Evolutionary conservation across 2,888 invertebrate species (phyloP).

Genomic region (Euplagia quadripunctaria): DNA sequence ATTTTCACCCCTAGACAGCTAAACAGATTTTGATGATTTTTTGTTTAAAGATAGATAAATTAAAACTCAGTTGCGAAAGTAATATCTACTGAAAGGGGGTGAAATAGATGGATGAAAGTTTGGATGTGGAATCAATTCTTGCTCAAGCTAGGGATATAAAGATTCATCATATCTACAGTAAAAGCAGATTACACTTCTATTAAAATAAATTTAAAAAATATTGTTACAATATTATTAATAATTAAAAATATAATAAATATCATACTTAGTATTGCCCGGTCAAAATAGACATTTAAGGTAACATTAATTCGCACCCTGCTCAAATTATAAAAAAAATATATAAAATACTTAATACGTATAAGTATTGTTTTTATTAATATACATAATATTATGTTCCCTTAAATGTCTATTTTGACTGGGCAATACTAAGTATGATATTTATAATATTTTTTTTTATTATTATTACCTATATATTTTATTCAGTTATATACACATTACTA

Average conservation of each 20-base stretch:
- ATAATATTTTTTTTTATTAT: background rate
- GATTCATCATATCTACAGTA: conserved; percentile 5
- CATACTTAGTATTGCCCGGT: conserved; percentile 5
- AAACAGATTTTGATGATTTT: no score
- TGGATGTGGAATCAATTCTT: conserved; percentile 17
- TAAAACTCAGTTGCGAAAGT: conserved; percentile 30
- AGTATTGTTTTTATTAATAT: no score
- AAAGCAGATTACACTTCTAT: conserved; percentile 4
- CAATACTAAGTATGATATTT: conserved; percentile 3
- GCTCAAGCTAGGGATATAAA: no score
- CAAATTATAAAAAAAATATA: conserved; percentile 2
- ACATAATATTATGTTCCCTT: conserved; percentile 4
- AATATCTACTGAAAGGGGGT: no score
- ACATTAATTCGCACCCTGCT: conserved; percentile 5
- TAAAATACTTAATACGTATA: conserved; percentile 2
- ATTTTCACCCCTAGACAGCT: no score
- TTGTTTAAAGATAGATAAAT: conserved; percentile 17
- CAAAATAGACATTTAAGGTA: conserved; percentile 2
- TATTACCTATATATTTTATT: conserved; percentile 5
- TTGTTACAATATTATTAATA: conserved; percentile 1
- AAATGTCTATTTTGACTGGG: no score
- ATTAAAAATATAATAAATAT: conserved; percentile 3
- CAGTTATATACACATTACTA: background rate
- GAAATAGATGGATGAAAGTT: background rate
- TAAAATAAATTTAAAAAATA: conserved; percentile 3